Base-by-base conservation (phyloP, 2,888 invertebrate species). In the Caenorhabditis sinica region DNA sequence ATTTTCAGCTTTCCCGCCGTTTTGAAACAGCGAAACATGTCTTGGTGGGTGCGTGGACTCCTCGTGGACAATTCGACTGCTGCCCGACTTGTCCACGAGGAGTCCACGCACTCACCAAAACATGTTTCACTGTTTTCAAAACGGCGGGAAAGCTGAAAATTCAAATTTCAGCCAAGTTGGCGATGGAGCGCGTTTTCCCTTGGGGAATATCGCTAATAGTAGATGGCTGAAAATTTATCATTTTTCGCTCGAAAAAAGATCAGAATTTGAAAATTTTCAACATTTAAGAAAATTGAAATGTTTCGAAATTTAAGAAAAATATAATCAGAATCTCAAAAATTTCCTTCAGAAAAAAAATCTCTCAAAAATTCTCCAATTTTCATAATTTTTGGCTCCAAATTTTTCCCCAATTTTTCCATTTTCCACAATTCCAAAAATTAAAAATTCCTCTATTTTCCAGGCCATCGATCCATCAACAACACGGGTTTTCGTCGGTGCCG, bases 401-500 rank as follows among this genome's bases (percentile, higher is more conserved):
- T 51, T n/a, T 45, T 9, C 45, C 3, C 13, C 4, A 45, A 45
- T 45, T 45, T n/a, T 5, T 13, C 5, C 9, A 49, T 17, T 49
- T 5, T 5, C 0, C 1, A 2, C 25, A 15, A 0, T 28, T n/a
- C 49, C 4, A 33, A 33, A 33, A 6, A 8, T 8, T 33, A 4
- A 4, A 33, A 33, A 33, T 33, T 33, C 4, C 33, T 33, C 33
- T 8, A 33, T 33, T 63, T 82, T 86, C 43, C 71, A 89, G 90
- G 90, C 89, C 6, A 85, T 90, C 74, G 90, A 90, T 76, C 89
- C 89, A 53, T 86, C 90, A 28, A 90, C 91, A 13, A 88, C 88
- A 51, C 87, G 91, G 63, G 86, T 92, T 9, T 92, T 92, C 80
- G 89, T 92, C 23, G 92, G 92, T n/a, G 92, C 88, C 36, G 90